Evolutionary conservation across 2,888 invertebrate species (phyloP), one percentile per base, ranked within the genome.

Genomic region (Eilema sororculum): DNA sequence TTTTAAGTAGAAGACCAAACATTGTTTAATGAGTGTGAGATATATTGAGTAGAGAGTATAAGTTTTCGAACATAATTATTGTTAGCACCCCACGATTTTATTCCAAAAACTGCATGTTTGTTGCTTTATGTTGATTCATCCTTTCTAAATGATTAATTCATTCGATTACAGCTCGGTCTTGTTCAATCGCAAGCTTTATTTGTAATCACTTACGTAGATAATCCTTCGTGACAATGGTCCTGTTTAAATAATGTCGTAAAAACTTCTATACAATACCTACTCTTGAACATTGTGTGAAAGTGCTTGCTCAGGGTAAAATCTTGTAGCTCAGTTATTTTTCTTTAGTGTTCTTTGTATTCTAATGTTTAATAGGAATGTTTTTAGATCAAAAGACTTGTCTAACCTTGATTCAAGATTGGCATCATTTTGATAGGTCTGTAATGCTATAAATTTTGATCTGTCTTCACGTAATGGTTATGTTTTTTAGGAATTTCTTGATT

Each of bases 201-300:
- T 30, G 65, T 65, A 22, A 57, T 30, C 30, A 52, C 52, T 52
- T 52, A 52, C n/a, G n/a, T n/a, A 52, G n/a, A 52, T 52, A 64
- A 52, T 46, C 28, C 28, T 64, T 16, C 25, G 13, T 41, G 41
- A 59, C 58, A 59, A 59, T 59, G 52, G 64, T 28, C 30, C 16
- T 37, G 57, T 56, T 57, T 65, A 61, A 22, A 52, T 52, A 52
- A 67, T 25, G 52, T 46, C 0, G 16, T 62, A 62, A 12, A 59
- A 65, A 71, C 57, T 67, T 68, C 3, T 66, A 24, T n/a, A 67
- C 12, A 69, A 61, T 46, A 68, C 28, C 52, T 52, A n/a, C n/a
- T 64, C 66, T 64, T 52, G 56, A 71, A 46, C 30, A 9, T 37
- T 67, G 20, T n/a, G 20, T 65, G 59, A 22, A 13, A 13, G 25